phyloP scores from a whole-genome alignment of 2,113 vertebrate species.

The Mola mola region DNA sequence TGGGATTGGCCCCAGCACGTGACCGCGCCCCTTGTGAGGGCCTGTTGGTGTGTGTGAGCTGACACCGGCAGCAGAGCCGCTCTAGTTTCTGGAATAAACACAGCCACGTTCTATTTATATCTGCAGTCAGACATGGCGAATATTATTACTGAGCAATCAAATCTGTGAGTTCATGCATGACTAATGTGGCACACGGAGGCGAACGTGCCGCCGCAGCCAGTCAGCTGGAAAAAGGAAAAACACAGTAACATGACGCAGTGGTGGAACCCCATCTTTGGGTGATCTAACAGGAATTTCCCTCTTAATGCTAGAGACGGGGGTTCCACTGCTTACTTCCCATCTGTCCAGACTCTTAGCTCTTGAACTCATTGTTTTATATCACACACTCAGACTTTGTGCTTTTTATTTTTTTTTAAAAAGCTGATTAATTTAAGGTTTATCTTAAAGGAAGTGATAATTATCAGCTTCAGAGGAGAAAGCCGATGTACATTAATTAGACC shows the following conservation, averaged over 20 bases:
- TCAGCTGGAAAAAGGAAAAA: slow-evolving; percentile 18
- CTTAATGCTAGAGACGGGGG: slow-evolving; percentile 12
- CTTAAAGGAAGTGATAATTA: no score
- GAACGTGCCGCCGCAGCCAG: slow-evolving; percentile 49
- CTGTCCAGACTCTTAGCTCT: neutral
- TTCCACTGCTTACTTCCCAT: no score
- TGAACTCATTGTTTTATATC: no score
- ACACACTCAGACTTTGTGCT: no score
- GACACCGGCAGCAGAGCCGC: slow-evolving; percentile 35
- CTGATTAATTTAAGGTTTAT: no score
- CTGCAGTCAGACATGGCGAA: slow-evolving; percentile 40
- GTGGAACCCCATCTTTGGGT: slow-evolving; percentile 53
- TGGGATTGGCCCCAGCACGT: slow-evolving; percentile 36
- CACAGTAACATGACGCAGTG: slow-evolving; percentile 54
- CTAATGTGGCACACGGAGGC: slow-evolving; percentile 62
- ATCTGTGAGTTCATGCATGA: slow-evolving; percentile 66
- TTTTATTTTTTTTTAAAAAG: no score
- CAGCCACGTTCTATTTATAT: slow-evolving; percentile 52
- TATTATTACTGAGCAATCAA: slow-evolving; percentile 75
- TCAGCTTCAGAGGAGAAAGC: no score
- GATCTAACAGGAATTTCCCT: slow-evolving; percentile 65
- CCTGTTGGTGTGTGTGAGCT: slow-evolving; percentile 1
- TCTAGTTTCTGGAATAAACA: slow-evolving; percentile 49
- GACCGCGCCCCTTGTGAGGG: slow-evolving; percentile 7
- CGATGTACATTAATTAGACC: no score